Percentiles rank a stretch among this genome's conserved stretches.
phyloP scores from a whole-genome alignment of 1,140 invertebrate genomes.

The Subanguina moxae region DNA sequence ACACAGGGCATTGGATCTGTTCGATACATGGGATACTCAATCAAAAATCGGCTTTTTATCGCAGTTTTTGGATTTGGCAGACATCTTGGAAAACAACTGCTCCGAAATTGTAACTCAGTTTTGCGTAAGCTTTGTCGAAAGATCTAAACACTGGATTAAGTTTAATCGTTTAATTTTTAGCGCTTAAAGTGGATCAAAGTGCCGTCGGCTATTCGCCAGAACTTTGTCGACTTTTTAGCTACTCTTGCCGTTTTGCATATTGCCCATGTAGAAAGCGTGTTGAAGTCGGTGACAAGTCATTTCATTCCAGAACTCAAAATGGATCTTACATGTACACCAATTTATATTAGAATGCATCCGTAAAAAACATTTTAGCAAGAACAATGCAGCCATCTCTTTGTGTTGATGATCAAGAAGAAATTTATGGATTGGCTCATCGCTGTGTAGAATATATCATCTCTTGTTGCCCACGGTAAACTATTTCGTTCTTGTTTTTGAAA shows the following conservation, averaged over 20 bases:
- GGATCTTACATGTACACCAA: not conserved
- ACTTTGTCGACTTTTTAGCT: constrained; percentile 22
- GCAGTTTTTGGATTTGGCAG: not conserved
- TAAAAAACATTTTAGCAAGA: not conserved
- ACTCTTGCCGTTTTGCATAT: constrained; percentile 17
- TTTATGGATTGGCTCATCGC: constrained; percentile 2
- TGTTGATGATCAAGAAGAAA: not conserved
- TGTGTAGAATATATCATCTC: constrained; percentile 2
- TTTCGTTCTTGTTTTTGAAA: not conserved
- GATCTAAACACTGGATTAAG: no score
- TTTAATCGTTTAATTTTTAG: not conserved
- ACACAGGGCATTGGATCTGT: not conserved
- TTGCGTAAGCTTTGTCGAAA: constrained; percentile 1
- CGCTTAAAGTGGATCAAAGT: constrained; percentile 16
- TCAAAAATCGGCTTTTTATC: constrained; percentile 14
- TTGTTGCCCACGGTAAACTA: constrained; percentile 7
- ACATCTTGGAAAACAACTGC: constrained; percentile 3
- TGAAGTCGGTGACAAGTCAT: constrained; percentile 17
- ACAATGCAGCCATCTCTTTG: not conserved
- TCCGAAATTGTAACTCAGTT: constrained; percentile 9
- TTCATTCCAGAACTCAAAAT: constrained; percentile 15
- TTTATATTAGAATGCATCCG: no score
- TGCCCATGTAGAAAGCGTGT: constrained; percentile 15
- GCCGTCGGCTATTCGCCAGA: constrained; percentile 7
- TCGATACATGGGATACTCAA: not conserved